Evolutionary conservation across 2,888 invertebrate species (phyloP).

Genomic region (Cheilosia grossa): DNA sequence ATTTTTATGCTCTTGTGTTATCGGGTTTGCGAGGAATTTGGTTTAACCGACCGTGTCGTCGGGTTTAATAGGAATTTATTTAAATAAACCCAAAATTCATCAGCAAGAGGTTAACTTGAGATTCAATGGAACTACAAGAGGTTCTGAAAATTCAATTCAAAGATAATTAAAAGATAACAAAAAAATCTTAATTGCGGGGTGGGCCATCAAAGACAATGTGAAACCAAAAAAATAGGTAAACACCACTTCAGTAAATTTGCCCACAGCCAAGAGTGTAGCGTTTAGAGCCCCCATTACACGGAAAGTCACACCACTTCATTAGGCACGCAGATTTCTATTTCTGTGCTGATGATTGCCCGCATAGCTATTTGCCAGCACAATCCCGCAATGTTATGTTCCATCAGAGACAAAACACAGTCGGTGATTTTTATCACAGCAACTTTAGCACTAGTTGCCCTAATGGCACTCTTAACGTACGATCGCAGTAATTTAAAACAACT

Average conservation of each 20-base stretch:
- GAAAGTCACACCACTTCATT: slow-evolving; percentile 25
- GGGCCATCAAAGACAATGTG: too few relatives aligned
- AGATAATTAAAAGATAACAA: too few relatives aligned
- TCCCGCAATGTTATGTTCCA: slow-evolving; percentile 18
- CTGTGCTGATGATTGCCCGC: slow-evolving; percentile 11
- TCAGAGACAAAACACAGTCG: slow-evolving; percentile 21
- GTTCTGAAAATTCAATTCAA: too few relatives aligned
- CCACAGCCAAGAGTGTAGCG: not conserved
- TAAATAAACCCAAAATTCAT: too few relatives aligned
- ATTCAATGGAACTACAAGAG: too few relatives aligned
- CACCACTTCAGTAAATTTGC: not conserved
- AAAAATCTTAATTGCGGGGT: too few relatives aligned
- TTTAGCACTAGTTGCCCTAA: slow-evolving; percentile 51
- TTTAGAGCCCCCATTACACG: not conserved
- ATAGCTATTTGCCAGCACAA: slow-evolving; percentile 18
- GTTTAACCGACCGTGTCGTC: too few relatives aligned
- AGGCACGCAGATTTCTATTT: slow-evolving; percentile 15
- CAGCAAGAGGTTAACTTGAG: too few relatives aligned
- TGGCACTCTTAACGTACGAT: slow-evolving; percentile 51
- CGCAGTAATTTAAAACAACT: slow-evolving; percentile 59
- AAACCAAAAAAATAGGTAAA: too few relatives aligned
- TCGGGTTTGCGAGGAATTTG: too few relatives aligned
- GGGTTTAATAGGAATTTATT: too few relatives aligned
- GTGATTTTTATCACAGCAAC: slow-evolving; percentile 54
- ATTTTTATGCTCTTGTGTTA: too few relatives aligned